Evolutionary conservation across 1,140 invertebrate species (phyloP), one percentile per base, ranked within the genome.

Genomic region (Hormaphis cornu): DNA sequence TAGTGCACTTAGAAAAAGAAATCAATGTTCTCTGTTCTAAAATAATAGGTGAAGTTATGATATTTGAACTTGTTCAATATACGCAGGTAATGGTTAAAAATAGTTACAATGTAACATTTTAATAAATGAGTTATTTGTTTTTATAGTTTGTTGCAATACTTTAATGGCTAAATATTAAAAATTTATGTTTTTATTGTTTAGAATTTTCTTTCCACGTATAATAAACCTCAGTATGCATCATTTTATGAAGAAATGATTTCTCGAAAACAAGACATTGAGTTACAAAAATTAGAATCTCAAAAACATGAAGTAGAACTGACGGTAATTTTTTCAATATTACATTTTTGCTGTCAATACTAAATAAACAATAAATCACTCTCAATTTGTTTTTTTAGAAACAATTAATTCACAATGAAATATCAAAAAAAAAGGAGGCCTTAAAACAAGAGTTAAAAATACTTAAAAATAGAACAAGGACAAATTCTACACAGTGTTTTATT

Each of bases 231-330:
- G 1, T 83, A 82, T 71, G 82, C 84, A 69, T 91, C 89, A 44
- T 90, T 90, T 78, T 90, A 91, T 76, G 89, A 92, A 71, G 86
- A 92, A 78, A 92, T 93, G 89, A 76, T 90, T 5, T 81, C 79
- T 14, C 83, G 84, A 69, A 82, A 86, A 71, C 78, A 82, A 71
- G 82, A 84, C 75, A 80, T 84, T 72, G 80, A 87, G 66, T 77
- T 86, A 74, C 81, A 80, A 73, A 81, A 84, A 69, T 74, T 82
- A 53, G 79, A 87, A 69, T 79, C 83, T 24, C 80, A 85, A 71
- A 81, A 82, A 74, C 74, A 78, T 78, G 75, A 84, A 81, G 76
- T 86, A 83, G 77, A 86, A 74, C 83, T 83, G 75, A 82, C 86
- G 76, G 76, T 80, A 74, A 75, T 40, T 26, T 69, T 18, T 5